phyloP scores from a whole-genome alignment of 2,888 invertebrate species.

The Brachypterus glaber region DNA sequence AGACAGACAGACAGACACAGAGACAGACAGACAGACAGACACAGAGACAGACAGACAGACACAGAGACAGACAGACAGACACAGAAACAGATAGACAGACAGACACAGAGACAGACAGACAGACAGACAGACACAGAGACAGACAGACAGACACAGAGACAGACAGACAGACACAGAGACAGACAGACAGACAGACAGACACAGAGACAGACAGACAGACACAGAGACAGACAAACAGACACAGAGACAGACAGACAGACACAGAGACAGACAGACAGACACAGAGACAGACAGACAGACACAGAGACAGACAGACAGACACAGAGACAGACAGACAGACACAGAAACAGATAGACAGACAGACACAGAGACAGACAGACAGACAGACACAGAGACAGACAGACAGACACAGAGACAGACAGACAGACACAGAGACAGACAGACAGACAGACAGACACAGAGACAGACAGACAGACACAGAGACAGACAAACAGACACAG shows the following conservation, averaged over 20 bases:
- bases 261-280: constrained; percentile 12
- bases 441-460: constrained; percentile 13
- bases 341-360: constrained; percentile 11
- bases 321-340: constrained; percentile 11
- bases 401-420: constrained; percentile 11
- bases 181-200: constrained; percentile 13
- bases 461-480: constrained; percentile 12
- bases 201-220: constrained; percentile 12
- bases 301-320: constrained; percentile 11
- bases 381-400: constrained; percentile 10
- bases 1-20: constrained; percentile 11
- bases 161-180: constrained; percentile 10
- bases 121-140: constrained; percentile 10
- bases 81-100: constrained; percentile 11
- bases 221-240: constrained; percentile 12
- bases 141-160: constrained; percentile 11
- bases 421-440: constrained; percentile 11
- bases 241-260: constrained; percentile 13
- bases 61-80: constrained; percentile 10
- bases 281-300: constrained; percentile 11
- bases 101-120: constrained; percentile 10
- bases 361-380: constrained; percentile 11
- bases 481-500: constrained; percentile 12
- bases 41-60: constrained; percentile 11
- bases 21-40: constrained; percentile 11